These are phyloP conservation scores for Schizotus pectinicornis DNA, from an alignment of 2,888 invertebrate genomes.

Conservation along the genomic window DNA sequence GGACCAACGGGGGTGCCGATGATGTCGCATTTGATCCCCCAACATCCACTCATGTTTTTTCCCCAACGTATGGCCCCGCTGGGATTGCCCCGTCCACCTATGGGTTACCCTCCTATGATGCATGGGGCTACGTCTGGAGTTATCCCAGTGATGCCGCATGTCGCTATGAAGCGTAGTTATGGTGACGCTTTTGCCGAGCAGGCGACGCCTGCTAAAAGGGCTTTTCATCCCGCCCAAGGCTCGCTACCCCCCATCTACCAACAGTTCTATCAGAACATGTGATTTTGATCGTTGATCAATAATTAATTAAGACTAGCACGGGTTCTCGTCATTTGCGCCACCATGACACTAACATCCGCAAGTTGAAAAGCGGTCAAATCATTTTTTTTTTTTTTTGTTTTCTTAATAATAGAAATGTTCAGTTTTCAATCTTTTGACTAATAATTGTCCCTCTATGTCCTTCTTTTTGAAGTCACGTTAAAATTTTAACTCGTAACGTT, in stretches of 20 bases:
- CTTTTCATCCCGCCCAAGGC: slow-evolving; percentile 47
- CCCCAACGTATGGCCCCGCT: slow-evolving; percentile 40
- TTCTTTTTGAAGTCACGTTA: no score
- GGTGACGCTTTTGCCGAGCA: slow-evolving; percentile 57
- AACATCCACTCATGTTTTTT: slow-evolving; percentile 55
- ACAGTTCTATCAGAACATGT: slow-evolving; percentile 56
- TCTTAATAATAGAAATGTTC: no score
- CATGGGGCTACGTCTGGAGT: slow-evolving; percentile 42
- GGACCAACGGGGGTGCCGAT: slow-evolving; percentile 52
- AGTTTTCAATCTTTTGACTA: no score
- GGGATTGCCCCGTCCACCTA: slow-evolving; percentile 40
- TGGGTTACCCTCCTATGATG: slow-evolving; percentile 45
- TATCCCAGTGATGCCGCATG: slow-evolving; percentile 49
- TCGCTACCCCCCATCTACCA: slow-evolving; percentile 51
- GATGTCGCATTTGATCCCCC: slow-evolving; percentile 54
- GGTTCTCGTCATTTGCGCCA: no score
- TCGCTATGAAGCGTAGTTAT: slow-evolving; percentile 56
- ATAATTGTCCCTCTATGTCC: no score
- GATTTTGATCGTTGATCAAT: slow-evolving; percentile 22
- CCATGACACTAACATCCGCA: no score
- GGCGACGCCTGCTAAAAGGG: slow-evolving; percentile 52
- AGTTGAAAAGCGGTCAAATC: no score
- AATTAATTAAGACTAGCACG: no score
- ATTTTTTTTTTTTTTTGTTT: no score
- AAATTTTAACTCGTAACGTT: no score